phyloP scores from a whole-genome alignment of 1,140 invertebrate species.

The Lepeophtheirus salmonis region DNA sequence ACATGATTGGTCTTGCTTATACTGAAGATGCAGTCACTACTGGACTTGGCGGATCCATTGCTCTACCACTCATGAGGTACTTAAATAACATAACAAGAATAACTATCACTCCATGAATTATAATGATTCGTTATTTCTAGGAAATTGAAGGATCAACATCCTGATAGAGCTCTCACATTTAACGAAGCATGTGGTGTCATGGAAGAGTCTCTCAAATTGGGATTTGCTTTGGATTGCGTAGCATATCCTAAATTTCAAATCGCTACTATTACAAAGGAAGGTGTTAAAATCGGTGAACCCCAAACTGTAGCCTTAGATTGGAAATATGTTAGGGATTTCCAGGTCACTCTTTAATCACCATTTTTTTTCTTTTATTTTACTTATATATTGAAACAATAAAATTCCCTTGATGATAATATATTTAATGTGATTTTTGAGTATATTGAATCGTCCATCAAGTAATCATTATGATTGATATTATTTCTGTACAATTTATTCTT shows the following conservation, averaged over 20 bases:
- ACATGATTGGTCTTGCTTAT: constrained; percentile 1
- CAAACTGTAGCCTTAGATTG: constrained; percentile 21
- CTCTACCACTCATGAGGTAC: constrained; percentile 18
- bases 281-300: constrained; percentile 17
- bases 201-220: background rate
- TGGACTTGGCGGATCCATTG: constrained; percentile 18
- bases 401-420: too few species aligned
- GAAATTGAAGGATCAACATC: background rate
- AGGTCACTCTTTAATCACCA: background rate
- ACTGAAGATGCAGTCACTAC: constrained; percentile 9
- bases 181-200: background rate
- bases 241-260: constrained; percentile 7
- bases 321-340: constrained; percentile 16
- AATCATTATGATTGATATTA: too few species aligned
- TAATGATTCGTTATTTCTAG: too few species aligned
- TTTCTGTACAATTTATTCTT: too few species aligned
- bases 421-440: too few species aligned
- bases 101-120: too few species aligned
- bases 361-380: background rate
- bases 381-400: too few species aligned
- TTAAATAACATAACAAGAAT: background rate
- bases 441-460: too few species aligned
- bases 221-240: background rate
- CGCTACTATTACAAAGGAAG: constrained; percentile 7
- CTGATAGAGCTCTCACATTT: background rate